Evolutionary conservation across 2,113 vertebrate species (phyloP).

Genomic region (Malaclemys terrapin): DNA sequence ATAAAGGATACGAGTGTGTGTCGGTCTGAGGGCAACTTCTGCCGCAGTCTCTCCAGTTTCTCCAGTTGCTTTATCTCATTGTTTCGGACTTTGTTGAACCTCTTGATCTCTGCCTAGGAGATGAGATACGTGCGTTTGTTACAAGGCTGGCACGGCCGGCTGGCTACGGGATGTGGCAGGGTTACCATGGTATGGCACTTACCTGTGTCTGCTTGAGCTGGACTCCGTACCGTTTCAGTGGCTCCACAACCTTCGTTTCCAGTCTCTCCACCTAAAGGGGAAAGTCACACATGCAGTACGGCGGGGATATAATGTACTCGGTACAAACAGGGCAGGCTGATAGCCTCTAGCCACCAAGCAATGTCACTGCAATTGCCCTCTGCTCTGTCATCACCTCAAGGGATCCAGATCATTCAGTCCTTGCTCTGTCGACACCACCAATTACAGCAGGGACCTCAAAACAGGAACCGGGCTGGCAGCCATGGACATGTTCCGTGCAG

Average conservation of each 20-base stretch:
- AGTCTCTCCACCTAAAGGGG: slow-evolving; percentile 80
- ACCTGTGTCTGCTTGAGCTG: slow-evolving; percentile 82
- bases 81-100: slow-evolving; percentile 79
- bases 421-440: background rate
- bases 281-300: background rate
- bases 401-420: background rate
- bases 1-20: slow-evolving; percentile 86
- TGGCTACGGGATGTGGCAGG: background rate
- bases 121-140: background rate
- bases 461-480: background rate
- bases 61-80: slow-evolving; percentile 86
- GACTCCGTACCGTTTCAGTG: slow-evolving; percentile 77
- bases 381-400: background rate
- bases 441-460: background rate
- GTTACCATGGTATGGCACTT: background rate
- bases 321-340: background rate
- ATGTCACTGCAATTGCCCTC: background rate
- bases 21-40: slow-evolving; percentile 81
- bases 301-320: background rate
- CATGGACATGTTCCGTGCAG: background rate
- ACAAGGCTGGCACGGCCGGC: rapidly evolving
- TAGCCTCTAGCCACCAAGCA: background rate
- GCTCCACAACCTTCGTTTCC: slow-evolving; percentile 78
- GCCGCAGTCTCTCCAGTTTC: slow-evolving; percentile 81
- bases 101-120: slow-evolving; percentile 85